Evolutionary conservation across 1,140 invertebrate species (phyloP).

Genomic region (Microvelia longipes): DNA sequence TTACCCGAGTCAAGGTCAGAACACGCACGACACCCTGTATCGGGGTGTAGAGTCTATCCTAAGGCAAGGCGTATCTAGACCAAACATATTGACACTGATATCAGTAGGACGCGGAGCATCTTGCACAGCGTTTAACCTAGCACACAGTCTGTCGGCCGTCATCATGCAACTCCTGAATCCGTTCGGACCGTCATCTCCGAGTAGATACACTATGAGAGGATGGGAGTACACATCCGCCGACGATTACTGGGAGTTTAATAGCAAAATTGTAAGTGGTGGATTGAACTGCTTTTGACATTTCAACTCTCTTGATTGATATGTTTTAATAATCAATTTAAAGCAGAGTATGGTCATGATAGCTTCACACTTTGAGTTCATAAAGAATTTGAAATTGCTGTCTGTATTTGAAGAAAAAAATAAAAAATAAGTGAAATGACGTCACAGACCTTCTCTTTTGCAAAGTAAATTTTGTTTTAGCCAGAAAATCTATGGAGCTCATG

Average conservation of each 20-base stretch:
- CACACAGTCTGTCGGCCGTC: neutral
- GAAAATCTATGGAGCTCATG: too few species aligned
- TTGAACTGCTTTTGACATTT: neutral
- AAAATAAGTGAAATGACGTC: too few species aligned
- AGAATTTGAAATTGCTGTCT: too few species aligned
- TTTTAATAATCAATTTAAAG: too few species aligned
- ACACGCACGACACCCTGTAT: neutral
- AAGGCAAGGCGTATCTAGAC: neutral
- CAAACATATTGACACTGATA: neutral
- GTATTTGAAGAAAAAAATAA: too few species aligned
- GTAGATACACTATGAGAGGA: neutral
- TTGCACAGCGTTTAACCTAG: neutral
- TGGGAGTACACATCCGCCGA: neutral
- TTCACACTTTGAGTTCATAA: too few species aligned
- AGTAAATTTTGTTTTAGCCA: too few species aligned
- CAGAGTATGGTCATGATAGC: too few species aligned
- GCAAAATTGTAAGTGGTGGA: neutral
- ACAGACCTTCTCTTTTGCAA: too few species aligned
- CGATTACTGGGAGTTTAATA: slow-evolving; percentile 9
- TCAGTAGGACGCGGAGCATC: neutral
- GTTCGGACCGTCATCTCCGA: neutral
- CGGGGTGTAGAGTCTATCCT: neutral
- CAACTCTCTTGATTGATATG: too few species aligned
- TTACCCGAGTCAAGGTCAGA: neutral
- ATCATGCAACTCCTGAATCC: neutral